These are phyloP conservation scores for Lophotis ruficrista DNA, from an alignment of 2,113 vertebrate genomes.

Conservation along the genomic window DNA sequence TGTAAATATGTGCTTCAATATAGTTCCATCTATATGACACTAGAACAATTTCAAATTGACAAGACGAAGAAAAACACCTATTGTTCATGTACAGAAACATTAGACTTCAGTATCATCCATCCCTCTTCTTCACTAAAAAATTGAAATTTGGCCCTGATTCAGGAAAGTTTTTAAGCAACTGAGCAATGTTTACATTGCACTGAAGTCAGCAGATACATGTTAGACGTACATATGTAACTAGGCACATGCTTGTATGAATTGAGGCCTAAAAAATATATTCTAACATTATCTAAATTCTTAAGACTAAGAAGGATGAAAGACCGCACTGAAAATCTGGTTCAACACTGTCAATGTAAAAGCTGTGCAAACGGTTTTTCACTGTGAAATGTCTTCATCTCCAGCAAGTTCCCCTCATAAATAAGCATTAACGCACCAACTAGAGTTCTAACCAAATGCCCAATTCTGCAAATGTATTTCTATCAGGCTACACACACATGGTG, in stretches of 20 bases:
- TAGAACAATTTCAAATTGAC: background rate
- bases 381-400: background rate
- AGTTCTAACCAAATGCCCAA: background rate
- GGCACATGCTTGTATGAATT: constrained; percentile 23
- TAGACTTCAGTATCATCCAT: background rate
- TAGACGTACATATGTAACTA: background rate
- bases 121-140: background rate
- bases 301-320: background rate
- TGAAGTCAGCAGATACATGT: background rate
- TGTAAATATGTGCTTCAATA: constrained; percentile 39
- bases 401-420: background rate
- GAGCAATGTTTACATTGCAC: background rate
- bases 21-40: background rate
- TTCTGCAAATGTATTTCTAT: background rate
- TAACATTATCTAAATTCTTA: background rate
- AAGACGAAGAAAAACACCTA: constrained; percentile 2
- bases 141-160: constrained; percentile 4
- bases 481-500: background rate
- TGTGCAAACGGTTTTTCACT: constrained; percentile 10
- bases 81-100: background rate
- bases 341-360: constrained; percentile 13
- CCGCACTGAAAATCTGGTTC: constrained; percentile 35
- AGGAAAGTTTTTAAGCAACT: background rate
- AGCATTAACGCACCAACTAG: background rate
- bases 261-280: constrained; percentile 25